Base-by-base conservation (phyloP, 2,797 vertebrate species). In the Choloepus didactylus region DNA sequence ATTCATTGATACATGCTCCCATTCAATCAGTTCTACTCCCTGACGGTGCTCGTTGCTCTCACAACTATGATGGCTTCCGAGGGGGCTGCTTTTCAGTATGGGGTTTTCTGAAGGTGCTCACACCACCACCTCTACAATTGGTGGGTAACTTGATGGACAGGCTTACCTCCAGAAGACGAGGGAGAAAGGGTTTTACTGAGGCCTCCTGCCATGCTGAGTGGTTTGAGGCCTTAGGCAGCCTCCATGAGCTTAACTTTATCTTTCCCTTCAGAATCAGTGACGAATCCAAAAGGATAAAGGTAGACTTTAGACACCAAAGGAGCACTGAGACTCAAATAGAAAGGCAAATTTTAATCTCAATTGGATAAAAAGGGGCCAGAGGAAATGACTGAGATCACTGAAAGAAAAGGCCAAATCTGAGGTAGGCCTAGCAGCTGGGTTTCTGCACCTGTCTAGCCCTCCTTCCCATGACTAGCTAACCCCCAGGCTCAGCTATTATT, bases 381-480 rank as follows among this genome's bases (percentile, higher is more conserved):
- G 98, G 96, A 97, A 97, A 93, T 95, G 89, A 96, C 96, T 96
- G 92, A 97, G 95, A 95, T 79, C 87, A 1, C 0, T 97, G 96
- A 97, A 97, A 97, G 96, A 72, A 96, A 97, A 97, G 89, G 79
- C 97, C 91, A 95, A 88, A 75, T 83, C 67, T 96, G 97, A 97
- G 94, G 94, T 93, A 89, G 97, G 86, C 86, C 87, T 93, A 93
- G 95, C 96, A 98, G 97, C 97, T 98, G 97, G 86, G 70, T 95
- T 89, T 92, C 93, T 96, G 59, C 29, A 89, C 89, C 95, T 97
- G 96, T 93, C 92, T 82, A 41, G 73, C 77, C 64, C 66, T 96
- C 31, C 59, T 95, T 96, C 96, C 90, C 89, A 80, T 21, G 46
- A 83, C 92, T 12, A 59, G 27, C 92, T 94, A 95, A 91, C 35